phyloP scores from a whole-genome alignment of 2,888 invertebrate genomes.

The Rhingia campestris region DNA sequence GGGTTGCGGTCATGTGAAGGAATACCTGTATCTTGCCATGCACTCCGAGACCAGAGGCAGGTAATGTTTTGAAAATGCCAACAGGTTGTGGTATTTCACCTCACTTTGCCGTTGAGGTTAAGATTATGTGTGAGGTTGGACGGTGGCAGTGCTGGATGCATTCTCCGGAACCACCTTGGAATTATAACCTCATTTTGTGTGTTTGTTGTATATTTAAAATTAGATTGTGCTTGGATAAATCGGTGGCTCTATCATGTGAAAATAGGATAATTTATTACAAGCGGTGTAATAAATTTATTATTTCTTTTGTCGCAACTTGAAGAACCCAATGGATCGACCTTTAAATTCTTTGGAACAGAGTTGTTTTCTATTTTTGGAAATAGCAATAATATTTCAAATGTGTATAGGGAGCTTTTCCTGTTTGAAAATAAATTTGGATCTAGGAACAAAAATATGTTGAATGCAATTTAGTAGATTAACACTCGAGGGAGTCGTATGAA shows the following conservation, averaged over 20 bases:
- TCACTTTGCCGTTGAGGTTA: slow-evolving; percentile 32
- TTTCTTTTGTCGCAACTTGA: slow-evolving; percentile 49
- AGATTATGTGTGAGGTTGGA: slow-evolving; percentile 37
- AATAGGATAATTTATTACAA: slow-evolving; percentile 65
- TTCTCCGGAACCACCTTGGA: slow-evolving; percentile 74
- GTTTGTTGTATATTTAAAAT: slow-evolving; percentile 69
- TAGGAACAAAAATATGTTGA: background rate
- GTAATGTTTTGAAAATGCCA: slow-evolving; percentile 62
- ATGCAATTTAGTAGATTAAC: too few species aligned
- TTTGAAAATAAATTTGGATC: background rate
- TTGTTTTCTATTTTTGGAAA: slow-evolving; percentile 9
- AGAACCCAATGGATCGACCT: slow-evolving; percentile 52
- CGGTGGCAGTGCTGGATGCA: slow-evolving; percentile 50
- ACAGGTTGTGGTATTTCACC: slow-evolving; percentile 73
- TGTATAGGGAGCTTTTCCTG: background rate
- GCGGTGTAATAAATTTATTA: slow-evolving; percentile 56
- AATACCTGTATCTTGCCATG: slow-evolving; percentile 6
- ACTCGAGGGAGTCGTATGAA: too few species aligned
- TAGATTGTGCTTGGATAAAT: slow-evolving; percentile 68
- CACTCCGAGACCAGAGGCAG: background rate
- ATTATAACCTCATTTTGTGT: slow-evolving; percentile 71
- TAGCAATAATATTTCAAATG: slow-evolving; percentile 3
- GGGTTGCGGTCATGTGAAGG: slow-evolving; percentile 48
- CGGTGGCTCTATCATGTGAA: slow-evolving; percentile 49
- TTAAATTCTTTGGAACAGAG: slow-evolving; percentile 41